These are phyloP conservation scores for Amyelois transitella DNA, from an alignment of 1,140 invertebrate species.

Conservation along the genomic window DNA sequence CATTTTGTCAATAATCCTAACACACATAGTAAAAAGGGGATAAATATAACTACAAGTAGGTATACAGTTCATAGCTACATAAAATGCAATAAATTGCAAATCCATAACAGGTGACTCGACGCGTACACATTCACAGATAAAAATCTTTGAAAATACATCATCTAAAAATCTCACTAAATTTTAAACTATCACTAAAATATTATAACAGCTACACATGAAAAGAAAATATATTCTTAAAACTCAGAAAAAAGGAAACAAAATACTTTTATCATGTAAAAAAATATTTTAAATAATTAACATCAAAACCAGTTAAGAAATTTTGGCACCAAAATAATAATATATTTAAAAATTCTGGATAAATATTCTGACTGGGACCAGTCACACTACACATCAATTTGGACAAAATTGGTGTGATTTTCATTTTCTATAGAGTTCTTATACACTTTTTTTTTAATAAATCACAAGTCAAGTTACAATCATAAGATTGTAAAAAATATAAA, in stretches of 20 bases:
- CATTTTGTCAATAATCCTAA: conserved; percentile 27
- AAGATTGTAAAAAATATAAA: too few species aligned
- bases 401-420: too few species aligned
- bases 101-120: conserved; percentile 16
- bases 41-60: neutral
- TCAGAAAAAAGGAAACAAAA: neutral
- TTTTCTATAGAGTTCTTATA: too few species aligned
- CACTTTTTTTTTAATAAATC: too few species aligned
- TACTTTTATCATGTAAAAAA: neutral
- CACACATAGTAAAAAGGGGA: conserved; percentile 15
- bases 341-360: neutral
- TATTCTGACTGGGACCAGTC: too few species aligned
- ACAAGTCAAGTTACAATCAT: too few species aligned
- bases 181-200: conserved; percentile 5
- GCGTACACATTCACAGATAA: neutral
- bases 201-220: neutral
- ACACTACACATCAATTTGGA: too few species aligned
- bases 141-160: conserved; percentile 7
- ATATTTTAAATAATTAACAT: conserved; percentile 5
- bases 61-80: conserved; percentile 10
- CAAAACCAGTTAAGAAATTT: conserved; percentile 12
- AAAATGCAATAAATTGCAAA: conserved; percentile 14
- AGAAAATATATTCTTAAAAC: neutral
- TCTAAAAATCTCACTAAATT: conserved; percentile 16
- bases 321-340: conserved; percentile 16